Base-by-base conservation (phyloP, 2,797 vertebrate genomes). In the Pangasius sanitwongsei region DNA sequence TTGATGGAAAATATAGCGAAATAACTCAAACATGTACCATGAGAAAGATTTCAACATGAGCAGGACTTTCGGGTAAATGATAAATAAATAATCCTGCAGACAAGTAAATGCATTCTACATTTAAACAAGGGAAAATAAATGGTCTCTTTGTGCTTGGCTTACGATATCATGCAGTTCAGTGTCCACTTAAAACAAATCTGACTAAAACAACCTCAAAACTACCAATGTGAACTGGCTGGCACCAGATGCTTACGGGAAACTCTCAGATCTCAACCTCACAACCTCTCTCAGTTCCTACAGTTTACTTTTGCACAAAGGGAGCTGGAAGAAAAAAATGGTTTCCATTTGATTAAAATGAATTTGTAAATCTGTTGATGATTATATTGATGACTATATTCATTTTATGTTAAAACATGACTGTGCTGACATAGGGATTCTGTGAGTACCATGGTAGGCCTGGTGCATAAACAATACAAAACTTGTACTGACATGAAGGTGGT, bases 41-140 rank as follows among this genome's bases (percentile, higher is more conserved):
- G 70, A 91, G 89, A 85, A 90, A 85, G 89, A 88, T 92, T 91
- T 92, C 72, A 91, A 89, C 88, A 88, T 80, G 83, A 89, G 87
- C 78, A 87, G 75, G 78, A 89, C 89, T 91, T 92, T 91, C 90
- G 90, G 87, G 92, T 89, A 90, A 91, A 92, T 91, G 90, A 90
- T 72, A 87, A 90, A 92, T 91, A 92, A 92, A 92, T 92, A 90
- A 90, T 90, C 90, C 77, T n/a, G 81, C 20, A 87, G 89, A 91
- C 89, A 89, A 88, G 89, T 91, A 92, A 91, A 92, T 91, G 90
- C 87, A 89, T 89, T 90, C 90, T 90, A 88, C 89, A 89, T 89
- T 92, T 91, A 91, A 93, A 93, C 89, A 90, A 88, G 86, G 90
- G 91, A 89, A 92, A 92, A 93, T 92, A 89, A 92, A 92, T 91